Percentiles rank a stretch among this genome's conserved stretches.
These are phyloP conservation scores for Brienomyrus longianalis DNA, from an alignment of 2,113 vertebrate species.

Conservation along the genomic window DNA sequence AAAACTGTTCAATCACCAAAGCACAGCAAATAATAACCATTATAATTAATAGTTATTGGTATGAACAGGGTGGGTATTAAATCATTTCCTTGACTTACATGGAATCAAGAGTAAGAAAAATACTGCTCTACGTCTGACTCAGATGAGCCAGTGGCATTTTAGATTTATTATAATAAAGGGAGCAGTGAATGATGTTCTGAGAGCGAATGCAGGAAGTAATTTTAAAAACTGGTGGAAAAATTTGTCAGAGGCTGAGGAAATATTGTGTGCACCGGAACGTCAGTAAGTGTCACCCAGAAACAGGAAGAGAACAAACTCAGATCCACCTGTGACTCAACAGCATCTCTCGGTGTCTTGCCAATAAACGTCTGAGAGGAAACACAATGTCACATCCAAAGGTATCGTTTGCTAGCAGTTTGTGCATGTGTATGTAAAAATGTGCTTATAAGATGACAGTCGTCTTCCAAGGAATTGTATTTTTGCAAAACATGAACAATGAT, in stretches of 20 bases:
- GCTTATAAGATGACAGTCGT: too few species aligned
- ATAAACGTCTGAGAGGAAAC: neutral
- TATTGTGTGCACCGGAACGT: neutral
- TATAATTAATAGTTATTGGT: neutral
- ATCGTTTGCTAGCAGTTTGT: neutral
- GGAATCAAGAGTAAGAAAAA: neutral
- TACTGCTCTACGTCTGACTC: neutral
- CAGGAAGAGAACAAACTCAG: neutral
- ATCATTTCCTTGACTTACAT: neutral
- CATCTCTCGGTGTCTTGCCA: neutral
- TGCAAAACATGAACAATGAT: too few species aligned
- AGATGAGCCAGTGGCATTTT: too few species aligned
- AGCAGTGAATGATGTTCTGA: neutral
- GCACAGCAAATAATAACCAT: neutral
- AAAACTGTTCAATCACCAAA: neutral
- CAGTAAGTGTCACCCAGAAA: neutral
- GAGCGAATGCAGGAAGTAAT: neutral
- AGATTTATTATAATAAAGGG: neutral
- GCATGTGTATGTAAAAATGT: too few species aligned
- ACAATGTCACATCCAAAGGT: neutral
- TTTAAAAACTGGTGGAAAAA: neutral
- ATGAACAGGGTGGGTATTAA: neutral
- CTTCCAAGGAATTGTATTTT: too few species aligned
- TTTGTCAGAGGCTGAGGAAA: neutral
- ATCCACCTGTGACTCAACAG: neutral